Base-by-base conservation (phyloP, 2,797 vertebrate species). In the Enteromius fasciolatus region DNA sequence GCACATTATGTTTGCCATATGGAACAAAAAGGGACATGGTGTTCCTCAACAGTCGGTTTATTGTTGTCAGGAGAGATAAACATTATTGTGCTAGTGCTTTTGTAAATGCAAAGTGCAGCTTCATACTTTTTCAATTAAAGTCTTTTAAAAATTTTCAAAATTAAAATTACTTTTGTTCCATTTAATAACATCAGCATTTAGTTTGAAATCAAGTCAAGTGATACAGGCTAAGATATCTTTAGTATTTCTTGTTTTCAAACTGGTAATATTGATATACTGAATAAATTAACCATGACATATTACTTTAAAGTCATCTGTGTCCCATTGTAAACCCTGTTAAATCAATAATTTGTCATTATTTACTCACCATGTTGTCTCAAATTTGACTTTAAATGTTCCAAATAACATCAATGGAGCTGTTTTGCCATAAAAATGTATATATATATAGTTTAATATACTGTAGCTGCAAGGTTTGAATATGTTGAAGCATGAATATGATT, bases 1-100 rank as follows among this genome's bases (percentile, higher is more conserved):
- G 90, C 88, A 89, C 41, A 67, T 54, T 2, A 3, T 48, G 31
- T 59, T 48, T 76, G 75, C 48, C 64, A 82, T 86, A n/a, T 81
- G 80, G 68, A 64, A 44, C 20, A 50, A 23, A 82, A 33, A 28
- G 54, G 52, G 41, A 83, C 50, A 69, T 14, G 25, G 5, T 69
- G 73, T 72, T 83, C 78, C 44, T 1, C n/a, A 7, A 17, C 31
- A 18, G 57, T 41, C 54, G 33, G 25, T 61, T 8, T 52, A 20
- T 36, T 83, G 64, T 61, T 64, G 44, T 44, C 14, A 50, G 4
- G 33, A 66, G 50, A 75, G 4, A 64, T 44, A 25, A 54, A 59
- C 15, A 59, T 68, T 17, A 79, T 4, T 41, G 48, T 31, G 48
- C 6, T 57, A 72, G 28, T 12, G 66, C 36, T 59, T 25, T 41